phyloP scores from a whole-genome alignment of 1,140 invertebrate species.

The Aleiodes sp. region DNA sequence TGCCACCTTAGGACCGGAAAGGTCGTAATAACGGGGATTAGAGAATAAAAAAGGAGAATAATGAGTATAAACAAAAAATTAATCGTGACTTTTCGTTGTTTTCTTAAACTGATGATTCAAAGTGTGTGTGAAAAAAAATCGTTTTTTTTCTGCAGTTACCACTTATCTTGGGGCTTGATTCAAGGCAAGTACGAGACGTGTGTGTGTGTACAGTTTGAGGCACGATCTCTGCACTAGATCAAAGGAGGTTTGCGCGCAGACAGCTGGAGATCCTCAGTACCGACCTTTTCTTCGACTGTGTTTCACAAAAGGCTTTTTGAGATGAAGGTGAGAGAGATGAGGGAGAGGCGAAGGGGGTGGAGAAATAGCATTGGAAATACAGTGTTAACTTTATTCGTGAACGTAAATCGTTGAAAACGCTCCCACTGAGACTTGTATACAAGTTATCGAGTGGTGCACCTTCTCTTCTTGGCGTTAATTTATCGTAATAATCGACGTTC shows the following conservation, averaged over 20 bases:
- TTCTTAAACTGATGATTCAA: background rate
- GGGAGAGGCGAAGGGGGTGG: background rate
- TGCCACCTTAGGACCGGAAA: too few species aligned
- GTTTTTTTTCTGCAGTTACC: too few species aligned
- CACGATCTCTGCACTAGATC: conserved; percentile 19
- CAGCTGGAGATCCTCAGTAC: conserved; percentile 13
- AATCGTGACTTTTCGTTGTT: background rate
- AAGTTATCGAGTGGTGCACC: conserved; percentile 9
- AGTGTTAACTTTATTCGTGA: background rate
- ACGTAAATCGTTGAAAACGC: conserved; percentile 5
- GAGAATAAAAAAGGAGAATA: background rate
- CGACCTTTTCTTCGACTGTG: background rate
- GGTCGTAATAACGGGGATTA: background rate
- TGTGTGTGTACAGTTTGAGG: conserved; percentile 14
- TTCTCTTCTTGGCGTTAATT: conserved; percentile 3
- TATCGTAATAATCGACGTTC: conserved; percentile 18
- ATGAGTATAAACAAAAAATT: background rate
- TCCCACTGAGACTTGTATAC: background rate
- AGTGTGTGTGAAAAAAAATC: background rate
- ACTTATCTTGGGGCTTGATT: background rate
- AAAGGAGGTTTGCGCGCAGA: background rate
- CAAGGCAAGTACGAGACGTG: background rate
- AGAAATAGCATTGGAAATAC: background rate
- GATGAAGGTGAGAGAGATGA: background rate
- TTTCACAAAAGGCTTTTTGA: background rate